Evolutionary conservation across 2,888 invertebrate species (phyloP).

Genomic region (Cremastinae sp.): DNA sequence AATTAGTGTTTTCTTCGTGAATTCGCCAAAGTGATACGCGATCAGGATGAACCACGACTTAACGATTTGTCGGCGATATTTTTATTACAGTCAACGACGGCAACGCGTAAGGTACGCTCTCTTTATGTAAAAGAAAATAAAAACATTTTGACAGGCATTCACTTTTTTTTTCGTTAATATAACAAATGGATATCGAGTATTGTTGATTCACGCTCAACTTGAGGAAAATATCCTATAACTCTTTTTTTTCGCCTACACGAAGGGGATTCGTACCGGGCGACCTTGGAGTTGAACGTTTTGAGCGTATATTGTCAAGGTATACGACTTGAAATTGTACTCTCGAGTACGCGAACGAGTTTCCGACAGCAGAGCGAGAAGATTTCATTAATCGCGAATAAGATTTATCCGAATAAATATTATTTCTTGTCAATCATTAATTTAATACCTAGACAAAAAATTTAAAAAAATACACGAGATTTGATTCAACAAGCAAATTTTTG

Average conservation of each 20-base stretch:
- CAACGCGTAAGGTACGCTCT: slow-evolving; percentile 74
- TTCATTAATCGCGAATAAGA: too few relatives aligned
- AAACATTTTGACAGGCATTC: neutral
- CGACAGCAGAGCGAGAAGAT: too few relatives aligned
- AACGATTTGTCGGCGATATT: slow-evolving; percentile 74
- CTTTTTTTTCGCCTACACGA: slow-evolving; percentile 20
- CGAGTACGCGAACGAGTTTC: neutral
- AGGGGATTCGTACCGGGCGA: slow-evolving; percentile 32
- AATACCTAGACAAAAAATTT: too few relatives aligned
- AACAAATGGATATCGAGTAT: too few relatives aligned
- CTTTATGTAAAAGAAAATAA: neutral
- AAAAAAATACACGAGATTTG: too few relatives aligned
- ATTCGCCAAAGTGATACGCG: slow-evolving; percentile 56
- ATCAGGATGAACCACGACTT: slow-evolving; percentile 76
- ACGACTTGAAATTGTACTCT: slow-evolving; percentile 26
- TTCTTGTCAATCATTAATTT: too few relatives aligned
- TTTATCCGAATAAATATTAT: too few relatives aligned
- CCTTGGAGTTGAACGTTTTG: slow-evolving; percentile 39
- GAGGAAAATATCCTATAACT: slow-evolving; percentile 22
- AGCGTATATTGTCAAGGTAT: slow-evolving; percentile 39
- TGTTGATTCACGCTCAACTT: slow-evolving; percentile 11
- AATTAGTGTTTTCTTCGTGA: slow-evolving; percentile 22
- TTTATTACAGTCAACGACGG: slow-evolving; percentile 77
- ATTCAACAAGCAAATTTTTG: too few relatives aligned
- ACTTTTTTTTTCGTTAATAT: too few relatives aligned